Conservation (phyloP, 2,113 vertebrate species). For the Xenopus laevis region DNA sequence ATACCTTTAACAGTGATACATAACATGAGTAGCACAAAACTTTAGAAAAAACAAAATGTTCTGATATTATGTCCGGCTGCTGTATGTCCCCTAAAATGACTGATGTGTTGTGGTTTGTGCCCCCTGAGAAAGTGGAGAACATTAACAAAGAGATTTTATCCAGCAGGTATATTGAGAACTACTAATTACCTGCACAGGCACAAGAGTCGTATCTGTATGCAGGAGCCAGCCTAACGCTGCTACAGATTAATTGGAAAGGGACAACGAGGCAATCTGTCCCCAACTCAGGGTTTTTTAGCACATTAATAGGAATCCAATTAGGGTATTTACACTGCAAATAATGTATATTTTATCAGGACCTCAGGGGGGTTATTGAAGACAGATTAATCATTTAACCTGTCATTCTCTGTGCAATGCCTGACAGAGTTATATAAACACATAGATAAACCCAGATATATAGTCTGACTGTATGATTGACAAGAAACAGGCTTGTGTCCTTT, state of each 20-base stretch:
- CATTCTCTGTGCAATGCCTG: conserved; percentile 27
- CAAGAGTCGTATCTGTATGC: conserved; percentile 35
- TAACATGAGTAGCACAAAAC: too few relatives aligned
- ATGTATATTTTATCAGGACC: conserved; percentile 40
- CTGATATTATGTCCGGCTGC: too few relatives aligned
- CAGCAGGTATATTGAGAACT: conserved; percentile 30
- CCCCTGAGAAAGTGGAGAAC: background rate
- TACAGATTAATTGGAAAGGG: conserved; percentile 44
- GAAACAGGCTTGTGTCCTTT: conserved; percentile 1
- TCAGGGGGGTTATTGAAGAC: conserved; percentile 38
- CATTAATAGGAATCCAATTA: conserved; percentile 45
- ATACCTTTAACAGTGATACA: too few relatives aligned
- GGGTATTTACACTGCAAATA: conserved; percentile 45
- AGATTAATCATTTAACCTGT: conserved; percentile 44
- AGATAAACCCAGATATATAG: conserved; percentile 23
- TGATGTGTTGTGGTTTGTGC: background rate
- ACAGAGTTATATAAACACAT: conserved; percentile 34
- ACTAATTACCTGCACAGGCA: conserved; percentile 35
- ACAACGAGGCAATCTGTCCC: conserved; percentile 42
- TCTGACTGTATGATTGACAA: conserved; percentile 14
- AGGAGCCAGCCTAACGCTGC: conserved; percentile 30
- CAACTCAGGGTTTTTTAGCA: conserved; percentile 43
- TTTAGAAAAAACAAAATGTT: too few relatives aligned
- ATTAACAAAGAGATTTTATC: background rate
- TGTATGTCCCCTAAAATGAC: background rate